Percentiles rank a stretch among this genome's conserved stretches.
These are phyloP conservation scores for Craniophora ligustri DNA, from an alignment of 2,888 invertebrate genomes.

Conservation along the genomic window DNA sequence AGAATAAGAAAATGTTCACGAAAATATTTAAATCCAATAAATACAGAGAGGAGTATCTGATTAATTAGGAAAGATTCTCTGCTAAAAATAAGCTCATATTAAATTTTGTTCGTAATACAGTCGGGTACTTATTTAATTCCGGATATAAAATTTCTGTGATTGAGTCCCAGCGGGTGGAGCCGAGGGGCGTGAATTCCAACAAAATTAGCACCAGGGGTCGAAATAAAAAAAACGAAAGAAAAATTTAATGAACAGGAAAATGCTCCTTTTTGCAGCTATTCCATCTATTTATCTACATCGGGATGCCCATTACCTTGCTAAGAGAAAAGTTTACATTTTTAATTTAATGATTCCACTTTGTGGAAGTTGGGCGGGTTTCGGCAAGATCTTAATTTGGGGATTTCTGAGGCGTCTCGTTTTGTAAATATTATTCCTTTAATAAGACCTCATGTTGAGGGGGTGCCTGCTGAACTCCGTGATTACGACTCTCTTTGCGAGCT, in stretches of 20 bases:
- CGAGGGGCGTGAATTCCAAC: conserved; percentile 89
- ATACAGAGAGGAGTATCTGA: conserved; percentile 64
- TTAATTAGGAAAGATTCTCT: conserved; percentile 80
- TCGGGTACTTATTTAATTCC: conserved; percentile 89
- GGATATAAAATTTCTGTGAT: conserved; percentile 89
- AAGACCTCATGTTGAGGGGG: conserved; percentile 88
- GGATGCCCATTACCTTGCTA: conserved; percentile 89
- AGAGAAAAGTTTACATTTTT: conserved; percentile 90
- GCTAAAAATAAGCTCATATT: conserved; percentile 84
- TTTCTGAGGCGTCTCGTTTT: conserved; percentile 89
- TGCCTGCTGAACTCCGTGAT: conserved; percentile 87
- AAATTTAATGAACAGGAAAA: conserved; percentile 90
- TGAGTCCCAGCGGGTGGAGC: conserved; percentile 87
- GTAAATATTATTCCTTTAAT: conserved; percentile 89
- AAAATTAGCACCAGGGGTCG: conserved; percentile 90
- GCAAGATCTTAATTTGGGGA: conserved; percentile 89
- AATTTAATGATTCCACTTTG: conserved; percentile 90
- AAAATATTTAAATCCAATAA: conserved; percentile 55
- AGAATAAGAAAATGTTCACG: conserved; percentile 51
- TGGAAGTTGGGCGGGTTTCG: conserved; percentile 89
- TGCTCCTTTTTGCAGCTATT: conserved; percentile 89
- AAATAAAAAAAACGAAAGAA: conserved; percentile 89
- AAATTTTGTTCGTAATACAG: conserved; percentile 85
- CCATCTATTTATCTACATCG: conserved; percentile 89
- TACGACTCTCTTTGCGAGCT: conserved; percentile 87